Conservation (phyloP, 1,140 invertebrate species). For the Bombus pascuorum region DNA sequence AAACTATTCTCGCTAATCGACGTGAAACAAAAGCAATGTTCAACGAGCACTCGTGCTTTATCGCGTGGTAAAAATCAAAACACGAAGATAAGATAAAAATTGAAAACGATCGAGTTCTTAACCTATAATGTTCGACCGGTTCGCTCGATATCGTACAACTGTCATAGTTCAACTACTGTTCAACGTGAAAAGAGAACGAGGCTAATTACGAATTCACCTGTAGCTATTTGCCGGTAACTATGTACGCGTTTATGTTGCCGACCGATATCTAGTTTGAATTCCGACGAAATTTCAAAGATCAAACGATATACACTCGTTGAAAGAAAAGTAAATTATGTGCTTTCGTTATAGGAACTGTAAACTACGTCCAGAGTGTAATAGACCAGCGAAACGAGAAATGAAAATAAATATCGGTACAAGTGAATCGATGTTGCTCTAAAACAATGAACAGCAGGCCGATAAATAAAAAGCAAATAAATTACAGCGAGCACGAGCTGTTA, state of each 20-base stretch:
- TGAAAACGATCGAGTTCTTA: background rate
- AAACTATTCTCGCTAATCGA: too few species aligned
- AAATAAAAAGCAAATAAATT: background rate
- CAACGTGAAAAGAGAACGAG: background rate
- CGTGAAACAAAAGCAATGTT: background rate
- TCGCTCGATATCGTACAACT: background rate
- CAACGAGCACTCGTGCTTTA: background rate
- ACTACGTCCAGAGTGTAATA: background rate
- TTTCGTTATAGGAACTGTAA: background rate
- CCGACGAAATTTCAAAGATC: background rate
- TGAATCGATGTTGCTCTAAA: background rate
- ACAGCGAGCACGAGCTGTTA: background rate
- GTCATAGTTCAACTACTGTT: background rate
- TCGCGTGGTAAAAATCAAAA: slow-evolving; percentile 12
- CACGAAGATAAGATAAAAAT: slow-evolving; percentile 37
- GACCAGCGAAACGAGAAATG: background rate
- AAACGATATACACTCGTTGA: background rate
- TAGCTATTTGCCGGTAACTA: background rate
- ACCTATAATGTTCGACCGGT: background rate
- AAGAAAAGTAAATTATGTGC: background rate
- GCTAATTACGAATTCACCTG: slow-evolving; percentile 23
- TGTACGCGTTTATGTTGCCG: background rate
- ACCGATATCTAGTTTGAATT: background rate
- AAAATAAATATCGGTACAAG: background rate
- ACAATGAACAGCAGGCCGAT: background rate